A percentile compares a stretch with the other conserved stretches of the same genome.
These are phyloP conservation scores for Orientallactaga bullata DNA, from an alignment of 2,113 vertebrate species.

Conservation along the genomic window DNA sequence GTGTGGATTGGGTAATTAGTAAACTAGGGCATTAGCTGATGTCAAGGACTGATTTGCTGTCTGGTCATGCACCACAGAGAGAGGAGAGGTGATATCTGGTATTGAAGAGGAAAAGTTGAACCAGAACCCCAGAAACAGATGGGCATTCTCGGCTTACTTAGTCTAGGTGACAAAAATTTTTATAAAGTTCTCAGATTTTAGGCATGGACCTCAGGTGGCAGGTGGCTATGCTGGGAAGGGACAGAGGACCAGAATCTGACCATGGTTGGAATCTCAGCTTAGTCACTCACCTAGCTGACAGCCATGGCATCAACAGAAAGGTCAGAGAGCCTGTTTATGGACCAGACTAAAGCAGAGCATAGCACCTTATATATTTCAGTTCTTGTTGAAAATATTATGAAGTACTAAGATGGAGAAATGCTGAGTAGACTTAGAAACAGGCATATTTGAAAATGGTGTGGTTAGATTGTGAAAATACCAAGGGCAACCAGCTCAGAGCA, in stretches of 20 bases:
- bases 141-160: neutral
- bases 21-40: no score
- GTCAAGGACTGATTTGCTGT: neutral
- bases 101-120: neutral
- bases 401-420: neutral
- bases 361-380: neutral
- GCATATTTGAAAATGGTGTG: neutral
- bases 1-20: rapidly evolving
- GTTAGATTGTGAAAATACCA: neutral
- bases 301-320: neutral
- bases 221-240: neutral
- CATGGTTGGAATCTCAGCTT: neutral
- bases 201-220: neutral
- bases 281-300: neutral
- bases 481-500: neutral
- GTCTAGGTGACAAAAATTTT: neutral
- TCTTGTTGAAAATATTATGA: neutral
- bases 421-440: neutral
- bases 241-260: neutral
- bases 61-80: rapidly evolving
- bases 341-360: neutral
- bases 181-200: no score
- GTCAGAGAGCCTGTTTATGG: neutral
- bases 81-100: rapidly evolving
- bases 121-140: neutral